Base-by-base conservation (phyloP, 2,113 vertebrate genomes). In the Heptranchias perlo region DNA sequence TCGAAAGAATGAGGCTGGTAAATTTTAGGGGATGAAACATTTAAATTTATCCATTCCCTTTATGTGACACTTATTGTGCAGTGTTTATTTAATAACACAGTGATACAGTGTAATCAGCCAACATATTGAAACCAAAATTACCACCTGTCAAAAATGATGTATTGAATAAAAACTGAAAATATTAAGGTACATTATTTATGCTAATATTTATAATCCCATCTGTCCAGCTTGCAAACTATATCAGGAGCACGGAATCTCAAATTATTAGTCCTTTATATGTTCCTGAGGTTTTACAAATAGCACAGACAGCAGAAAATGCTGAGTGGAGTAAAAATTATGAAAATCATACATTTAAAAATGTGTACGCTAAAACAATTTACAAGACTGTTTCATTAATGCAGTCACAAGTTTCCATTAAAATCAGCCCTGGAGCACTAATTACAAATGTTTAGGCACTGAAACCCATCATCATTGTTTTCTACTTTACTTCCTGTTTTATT, bases 111-210 rank as follows among this genome's bases (percentile, higher is more conserved):
- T 69, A 95, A 69, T 73, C 65, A 95, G 94, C 47, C 47, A 28
- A 95, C 47, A 95, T 95, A 35, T 94, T 94, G 44, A 73, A 67
- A 69, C 13, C 39, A 67, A 69, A 95, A 95, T 95, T 95, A 95
- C 64, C 47, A 47, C 94, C 94, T 95, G 94, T 95, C 94, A 95
- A 95, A 95, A 69, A 95, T 95, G 65, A 73, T 95, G 94, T 31
- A 95, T 95, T 73, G 94, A 67, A 95, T 95, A 69, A 95, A n/a
- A 95, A 69, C 39, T 69, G 64, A 52, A 95, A 95, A 95, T 69
- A 95, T 95, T 95, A 95, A 52, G 44, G 65, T 69, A 95, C 65
- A 73, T 95, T 95, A 95, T 95, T 69, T 95, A 95, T 95, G 94
- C 65, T 95, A 95, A 95, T 95, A 95, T 52, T 25, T 69, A 73